These are phyloP conservation scores for Thaumetopoea pityocampa DNA, from an alignment of 1,140 invertebrate genomes.

Conservation along the genomic window DNA sequence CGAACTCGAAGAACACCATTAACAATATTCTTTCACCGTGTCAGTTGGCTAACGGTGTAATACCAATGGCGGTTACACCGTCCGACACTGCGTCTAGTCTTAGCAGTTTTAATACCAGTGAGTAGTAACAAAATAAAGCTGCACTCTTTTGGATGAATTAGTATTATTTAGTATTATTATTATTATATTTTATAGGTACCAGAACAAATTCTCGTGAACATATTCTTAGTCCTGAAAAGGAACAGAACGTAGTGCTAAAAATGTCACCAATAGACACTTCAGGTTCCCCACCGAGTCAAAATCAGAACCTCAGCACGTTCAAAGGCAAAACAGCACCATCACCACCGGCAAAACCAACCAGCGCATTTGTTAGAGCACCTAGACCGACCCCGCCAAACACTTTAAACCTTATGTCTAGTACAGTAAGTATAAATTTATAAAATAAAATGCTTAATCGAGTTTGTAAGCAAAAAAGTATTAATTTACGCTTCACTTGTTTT, in stretches of 20 bases:
- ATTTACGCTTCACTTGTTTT: constrained; percentile 61
- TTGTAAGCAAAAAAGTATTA: constrained; percentile 33
- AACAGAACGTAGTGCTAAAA: constrained; percentile 85
- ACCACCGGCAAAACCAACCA: constrained; percentile 63
- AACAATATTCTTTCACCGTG: constrained; percentile 52
- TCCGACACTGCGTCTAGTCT: constrained; percentile 79
- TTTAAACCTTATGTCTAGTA: constrained; percentile 81
- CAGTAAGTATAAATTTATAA: constrained; percentile 53
- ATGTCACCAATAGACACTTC: constrained; percentile 80
- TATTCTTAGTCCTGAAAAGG: constrained; percentile 75
- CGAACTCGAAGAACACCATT: constrained; percentile 79
- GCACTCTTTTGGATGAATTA: no score
- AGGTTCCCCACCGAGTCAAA: constrained; percentile 61
- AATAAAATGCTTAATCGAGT: constrained; percentile 30
- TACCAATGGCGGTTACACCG: constrained; percentile 76
- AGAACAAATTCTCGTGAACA: constrained; percentile 53
- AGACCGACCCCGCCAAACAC: constrained; percentile 89
- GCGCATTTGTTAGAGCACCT: constrained; percentile 77
- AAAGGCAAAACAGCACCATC: constrained; percentile 76
- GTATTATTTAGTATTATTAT: no score
- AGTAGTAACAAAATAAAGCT: constrained; percentile 29
- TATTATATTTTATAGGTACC: constrained; percentile 40
- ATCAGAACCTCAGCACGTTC: constrained; percentile 77
- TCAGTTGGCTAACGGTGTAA: constrained; percentile 53
- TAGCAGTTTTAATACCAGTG: constrained; percentile 79